Percentiles rank a stretch among this genome's conserved stretches.
phyloP scores from a whole-genome alignment of 2,113 vertebrate genomes.

The Toxotes chatareus region DNA sequence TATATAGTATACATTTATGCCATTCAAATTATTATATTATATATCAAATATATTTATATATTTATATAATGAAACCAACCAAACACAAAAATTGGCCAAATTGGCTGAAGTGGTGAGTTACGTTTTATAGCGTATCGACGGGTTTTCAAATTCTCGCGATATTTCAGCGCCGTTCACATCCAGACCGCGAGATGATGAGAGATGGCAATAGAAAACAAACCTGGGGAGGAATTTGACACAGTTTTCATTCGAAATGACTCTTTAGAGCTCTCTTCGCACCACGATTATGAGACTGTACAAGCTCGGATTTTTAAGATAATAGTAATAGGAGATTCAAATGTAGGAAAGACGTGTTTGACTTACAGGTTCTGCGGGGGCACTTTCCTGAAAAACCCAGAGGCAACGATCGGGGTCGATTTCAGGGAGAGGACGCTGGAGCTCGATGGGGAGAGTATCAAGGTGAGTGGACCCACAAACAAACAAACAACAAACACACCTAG shows the following conservation, averaged over 20 bases:
- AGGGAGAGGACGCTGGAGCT: conserved; percentile 81
- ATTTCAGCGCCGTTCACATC: conserved; percentile 20
- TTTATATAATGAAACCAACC: too few species aligned
- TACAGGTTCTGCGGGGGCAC: conserved; percentile 83
- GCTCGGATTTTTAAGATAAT: conserved; percentile 83
- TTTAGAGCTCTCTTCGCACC: conserved; percentile 60
- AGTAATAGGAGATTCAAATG: conserved; percentile 84
- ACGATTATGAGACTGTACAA: conserved; percentile 53
- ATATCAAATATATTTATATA: too few species aligned
- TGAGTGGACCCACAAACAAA: conserved; percentile 33
- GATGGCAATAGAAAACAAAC: conserved; percentile 82
- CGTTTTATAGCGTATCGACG: neutral
- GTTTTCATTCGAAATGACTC: conserved; percentile 69
- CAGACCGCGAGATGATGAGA: conserved; percentile 75
- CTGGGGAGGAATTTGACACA: conserved; percentile 69
- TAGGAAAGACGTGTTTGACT: conserved; percentile 84
- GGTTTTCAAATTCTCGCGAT: conserved; percentile 72
- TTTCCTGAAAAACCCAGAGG: conserved; percentile 84
- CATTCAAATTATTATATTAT: too few species aligned
- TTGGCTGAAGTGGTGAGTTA: too few species aligned
- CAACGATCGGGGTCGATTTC: conserved; percentile 86
- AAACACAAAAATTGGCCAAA: too few species aligned
- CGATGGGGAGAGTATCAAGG: conserved; percentile 82
- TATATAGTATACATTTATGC: too few species aligned
- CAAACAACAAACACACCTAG: too few species aligned